phyloP scores from a whole-genome alignment of 2,888 invertebrate genomes.

The Drosophila prolongata region DNA sequence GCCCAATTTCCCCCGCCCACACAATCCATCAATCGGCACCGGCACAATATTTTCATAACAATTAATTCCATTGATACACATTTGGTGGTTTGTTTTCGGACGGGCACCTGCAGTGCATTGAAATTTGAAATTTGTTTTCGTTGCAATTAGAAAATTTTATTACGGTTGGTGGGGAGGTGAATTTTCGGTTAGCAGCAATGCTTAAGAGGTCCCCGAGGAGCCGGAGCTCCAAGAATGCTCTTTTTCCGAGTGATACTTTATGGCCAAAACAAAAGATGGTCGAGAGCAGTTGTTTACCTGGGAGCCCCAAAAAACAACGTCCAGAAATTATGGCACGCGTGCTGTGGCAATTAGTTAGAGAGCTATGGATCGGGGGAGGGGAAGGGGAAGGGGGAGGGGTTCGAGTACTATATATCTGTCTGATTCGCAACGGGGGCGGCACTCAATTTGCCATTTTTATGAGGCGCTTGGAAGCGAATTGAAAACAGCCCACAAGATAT shows the following conservation, averaged over 20 bases:
- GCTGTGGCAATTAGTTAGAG: constrained; percentile 69
- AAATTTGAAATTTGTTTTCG: constrained; percentile 65
- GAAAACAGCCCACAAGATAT: constrained; percentile 59
- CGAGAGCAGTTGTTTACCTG: constrained; percentile 59
- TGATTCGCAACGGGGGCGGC: constrained; percentile 72
- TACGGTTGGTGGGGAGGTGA: constrained; percentile 23
- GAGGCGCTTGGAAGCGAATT: constrained; percentile 70
- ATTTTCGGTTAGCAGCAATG: constrained; percentile 19
- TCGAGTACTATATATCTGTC: constrained; percentile 42
- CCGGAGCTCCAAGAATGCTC: constrained; percentile 30
- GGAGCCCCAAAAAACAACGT: constrained; percentile 49
- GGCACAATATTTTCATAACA: constrained; percentile 65
- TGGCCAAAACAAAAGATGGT: constrained; percentile 52
- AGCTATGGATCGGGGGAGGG: constrained; percentile 10
- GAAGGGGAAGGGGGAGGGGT: constrained; percentile 5
- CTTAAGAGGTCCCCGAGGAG: constrained; percentile 31
- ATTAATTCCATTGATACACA: constrained; percentile 65
- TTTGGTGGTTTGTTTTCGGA: constrained; percentile 52
- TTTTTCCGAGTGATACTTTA: constrained; percentile 74
- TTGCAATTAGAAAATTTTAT: constrained; percentile 72
- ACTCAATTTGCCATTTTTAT: constrained; percentile 81
- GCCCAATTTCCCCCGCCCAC: constrained; percentile 1
- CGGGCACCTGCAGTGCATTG: constrained; percentile 47
- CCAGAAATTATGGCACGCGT: constrained; percentile 60
- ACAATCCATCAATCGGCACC: constrained; percentile 50